Percentiles rank a stretch among this genome's conserved stretches.
These are phyloP conservation scores for Hyperoodon ampullatus DNA, from an alignment of 2,113 vertebrate genomes.

Conservation along the genomic window DNA sequence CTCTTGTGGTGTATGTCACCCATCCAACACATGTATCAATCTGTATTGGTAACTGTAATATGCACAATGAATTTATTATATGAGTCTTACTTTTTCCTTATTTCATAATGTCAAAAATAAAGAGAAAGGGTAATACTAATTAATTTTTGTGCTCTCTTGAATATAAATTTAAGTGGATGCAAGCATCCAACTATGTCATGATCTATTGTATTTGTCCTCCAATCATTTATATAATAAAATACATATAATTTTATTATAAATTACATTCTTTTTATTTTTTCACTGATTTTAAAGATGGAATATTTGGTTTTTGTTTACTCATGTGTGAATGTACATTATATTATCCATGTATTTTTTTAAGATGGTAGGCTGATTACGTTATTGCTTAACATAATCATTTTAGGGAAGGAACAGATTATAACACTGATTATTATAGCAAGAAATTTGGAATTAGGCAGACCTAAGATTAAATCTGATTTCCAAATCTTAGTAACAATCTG, in stretches of 20 bases:
- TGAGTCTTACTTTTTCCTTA: neutral
- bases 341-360: neutral
- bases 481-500: neutral
- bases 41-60: neutral
- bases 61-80: accelerated
- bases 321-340: neutral
- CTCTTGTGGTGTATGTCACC: accelerated
- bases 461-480: neutral
- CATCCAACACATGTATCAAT: accelerated
- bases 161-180: neutral
- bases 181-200: no score
- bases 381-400: neutral
- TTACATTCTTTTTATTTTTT: neutral
- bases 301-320: neutral
- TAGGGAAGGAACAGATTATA: neutral
- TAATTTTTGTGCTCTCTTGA: neutral
- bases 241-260: neutral
- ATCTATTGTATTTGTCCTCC: neutral
- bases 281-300: neutral
- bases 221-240: neutral
- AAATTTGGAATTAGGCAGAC: neutral
- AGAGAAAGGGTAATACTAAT: neutral
- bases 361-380: neutral
- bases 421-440: neutral
- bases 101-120: neutral